Evolutionary conservation across 2,888 invertebrate species (phyloP).

Genomic region (Clitarchus hookeri): DNA sequence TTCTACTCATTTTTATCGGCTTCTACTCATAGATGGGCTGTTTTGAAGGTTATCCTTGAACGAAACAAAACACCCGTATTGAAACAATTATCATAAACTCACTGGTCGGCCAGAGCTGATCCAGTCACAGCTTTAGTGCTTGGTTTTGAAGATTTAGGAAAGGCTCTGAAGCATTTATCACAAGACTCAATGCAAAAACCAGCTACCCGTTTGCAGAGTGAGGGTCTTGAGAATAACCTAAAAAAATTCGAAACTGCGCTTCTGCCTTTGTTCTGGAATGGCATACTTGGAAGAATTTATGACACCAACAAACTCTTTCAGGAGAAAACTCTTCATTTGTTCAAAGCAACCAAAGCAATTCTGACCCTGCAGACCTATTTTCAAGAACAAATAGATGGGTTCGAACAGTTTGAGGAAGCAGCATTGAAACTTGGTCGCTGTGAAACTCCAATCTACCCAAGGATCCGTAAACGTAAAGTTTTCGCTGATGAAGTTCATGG

Average conservation of each 20-base stretch:
- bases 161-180: too few species aligned
- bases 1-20: neutral
- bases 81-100: neutral
- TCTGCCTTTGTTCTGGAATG: neutral
- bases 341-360: too few species aligned
- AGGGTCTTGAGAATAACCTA: neutral
- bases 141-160: neutral
- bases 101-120: neutral
- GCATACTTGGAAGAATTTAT: neutral
- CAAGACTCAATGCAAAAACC: constrained; percentile 7
- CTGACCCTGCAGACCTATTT: too few species aligned
- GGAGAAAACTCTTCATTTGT: too few species aligned
- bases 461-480: neutral
- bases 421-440: constrained; percentile 6
- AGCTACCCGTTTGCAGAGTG: neutral
- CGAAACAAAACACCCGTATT: neutral
- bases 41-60: too few species aligned
- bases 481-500: neutral
- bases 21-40: too few species aligned
- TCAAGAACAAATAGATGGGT: neutral
- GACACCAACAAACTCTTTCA: neutral
- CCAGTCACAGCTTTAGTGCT: neutral
- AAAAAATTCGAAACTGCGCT: neutral
- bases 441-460: constrained; percentile 3
- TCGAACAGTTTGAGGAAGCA: constrained; percentile 2